Evolutionary conservation across 2,113 vertebrate species (phyloP), one percentile per base, ranked within the genome.

Genomic region (Anseranas semipalmata): DNA sequence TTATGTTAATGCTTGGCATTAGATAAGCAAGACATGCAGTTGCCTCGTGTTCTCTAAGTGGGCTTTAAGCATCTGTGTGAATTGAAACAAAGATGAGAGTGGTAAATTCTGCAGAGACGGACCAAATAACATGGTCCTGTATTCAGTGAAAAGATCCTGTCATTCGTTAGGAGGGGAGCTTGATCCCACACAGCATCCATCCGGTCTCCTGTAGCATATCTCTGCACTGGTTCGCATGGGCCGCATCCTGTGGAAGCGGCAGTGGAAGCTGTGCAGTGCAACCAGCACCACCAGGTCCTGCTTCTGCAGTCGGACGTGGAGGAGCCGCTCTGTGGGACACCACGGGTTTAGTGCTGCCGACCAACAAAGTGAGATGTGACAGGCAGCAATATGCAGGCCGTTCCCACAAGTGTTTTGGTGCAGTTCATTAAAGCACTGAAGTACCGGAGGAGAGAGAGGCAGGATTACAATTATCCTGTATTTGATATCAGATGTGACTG

Each of bases 151-250:
- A 48, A 67, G 53, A 45, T 60, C 14, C 37, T 10, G 3, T 74
- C 0, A 0, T 27, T 58, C 55, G 8, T 48, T 48, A 50, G 58
- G 24, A 33, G 21, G 12, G 14, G 9, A 66, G 25, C 37, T 45
- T 48, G 20, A n/a, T 55, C 15, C 12, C 33, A 2, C 9, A 0
- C 30, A 27, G 58, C 7, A 6, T 27, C 5, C 59, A 1, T 19
- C 39, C 7, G 11, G 12, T 45, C 65, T 33, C 28, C 37, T 21
- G 24, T 37, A 9, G 59, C 2, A 1, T 12, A 8, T 19, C 33
- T 80, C 45, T 41, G 18, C 15, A 2, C 30, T 33, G 12, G 15
- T 50, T 74, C 7, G 1, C 32, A 0, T 2, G 25, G 46, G 35
- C 32, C 32, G 45, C 19, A 5, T 17, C 22, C 14, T 43, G 10